These are phyloP conservation scores for Gobius niger DNA, from an alignment of 2,113 vertebrate genomes.

Conservation along the genomic window DNA sequence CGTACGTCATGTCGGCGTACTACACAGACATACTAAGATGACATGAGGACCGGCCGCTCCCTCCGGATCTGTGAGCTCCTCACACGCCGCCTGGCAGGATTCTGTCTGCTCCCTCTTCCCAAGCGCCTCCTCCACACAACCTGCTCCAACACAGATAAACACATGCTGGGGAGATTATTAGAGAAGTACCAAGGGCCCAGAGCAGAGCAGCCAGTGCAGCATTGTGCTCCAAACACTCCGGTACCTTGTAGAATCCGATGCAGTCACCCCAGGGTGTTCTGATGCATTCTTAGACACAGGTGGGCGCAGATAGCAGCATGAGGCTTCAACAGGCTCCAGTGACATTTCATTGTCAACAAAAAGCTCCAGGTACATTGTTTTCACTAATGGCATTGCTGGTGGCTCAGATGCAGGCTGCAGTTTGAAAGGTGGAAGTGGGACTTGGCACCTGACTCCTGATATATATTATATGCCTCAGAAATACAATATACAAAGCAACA, in stretches of 20 bases:
- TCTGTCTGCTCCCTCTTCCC: constrained; percentile 57
- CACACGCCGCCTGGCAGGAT: constrained; percentile 66
- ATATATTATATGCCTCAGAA: background rate
- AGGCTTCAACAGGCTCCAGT: constrained; percentile 51
- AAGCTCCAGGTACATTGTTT: constrained; percentile 49
- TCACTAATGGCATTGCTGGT: constrained; percentile 43
- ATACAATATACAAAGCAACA: background rate
- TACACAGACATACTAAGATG: constrained; percentile 28
- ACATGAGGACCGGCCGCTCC: constrained; percentile 45
- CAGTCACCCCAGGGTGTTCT: constrained; percentile 57
- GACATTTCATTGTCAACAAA: constrained; percentile 60
- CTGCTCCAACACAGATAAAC: constrained; percentile 79
- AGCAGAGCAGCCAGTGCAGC: constrained; percentile 56
- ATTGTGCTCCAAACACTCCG: constrained; percentile 59
- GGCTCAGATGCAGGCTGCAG: constrained; percentile 14
- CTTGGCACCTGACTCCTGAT: background rate
- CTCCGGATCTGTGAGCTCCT: constrained; percentile 66
- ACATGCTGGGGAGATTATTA: constrained; percentile 78
- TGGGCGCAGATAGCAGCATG: constrained; percentile 62
- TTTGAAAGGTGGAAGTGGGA: constrained; percentile 9
- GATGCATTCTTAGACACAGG: constrained; percentile 69
- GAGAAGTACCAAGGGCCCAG: constrained; percentile 64
- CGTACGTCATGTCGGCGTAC: constrained; percentile 64
- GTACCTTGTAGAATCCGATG: constrained; percentile 59
- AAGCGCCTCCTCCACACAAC: constrained; percentile 66